These are phyloP conservation scores for Odocoileus hemionus DNA, from an alignment of 2,113 vertebrate genomes.

Conservation along the genomic window DNA sequence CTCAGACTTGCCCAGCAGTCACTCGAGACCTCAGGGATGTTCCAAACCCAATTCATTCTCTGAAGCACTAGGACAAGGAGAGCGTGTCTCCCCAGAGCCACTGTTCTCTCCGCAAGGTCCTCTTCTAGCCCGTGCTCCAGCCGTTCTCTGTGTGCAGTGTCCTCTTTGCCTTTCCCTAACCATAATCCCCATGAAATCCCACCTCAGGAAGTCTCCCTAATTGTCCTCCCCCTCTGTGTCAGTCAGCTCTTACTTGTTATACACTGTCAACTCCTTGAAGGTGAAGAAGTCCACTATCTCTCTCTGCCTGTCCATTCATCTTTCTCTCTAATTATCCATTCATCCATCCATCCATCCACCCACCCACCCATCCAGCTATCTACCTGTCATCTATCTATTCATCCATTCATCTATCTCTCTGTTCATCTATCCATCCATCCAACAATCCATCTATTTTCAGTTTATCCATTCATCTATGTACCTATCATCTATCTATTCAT, in stretches of 20 bases:
- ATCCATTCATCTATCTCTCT: not conserved
- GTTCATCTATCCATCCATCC: not conserved
- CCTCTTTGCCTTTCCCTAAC: not conserved
- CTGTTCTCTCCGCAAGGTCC: not conserved
- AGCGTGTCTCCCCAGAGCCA: not conserved
- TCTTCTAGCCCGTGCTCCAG: not conserved
- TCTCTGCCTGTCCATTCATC: too few species aligned
- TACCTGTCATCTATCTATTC: not conserved
- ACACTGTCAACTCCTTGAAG: not conserved
- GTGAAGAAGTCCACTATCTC: not conserved
- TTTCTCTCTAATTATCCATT: not conserved
- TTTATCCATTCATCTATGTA: too few species aligned
- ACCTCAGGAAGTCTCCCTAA: not conserved
- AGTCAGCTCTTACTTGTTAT: not conserved
- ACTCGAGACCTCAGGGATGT: not conserved
- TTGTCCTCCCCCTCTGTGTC: not conserved
- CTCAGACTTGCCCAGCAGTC: not conserved
- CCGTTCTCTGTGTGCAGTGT: not conserved
- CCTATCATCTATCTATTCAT: not conserved
- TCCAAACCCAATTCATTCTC: not conserved
- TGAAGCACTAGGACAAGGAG: not conserved
- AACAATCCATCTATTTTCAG: not conserved
- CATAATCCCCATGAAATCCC: not conserved
- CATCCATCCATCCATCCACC: not conserved
- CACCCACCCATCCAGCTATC: not conserved